Conservation (phyloP, 2,797 vertebrate species). For the Jordanella pulchra region DNA sequence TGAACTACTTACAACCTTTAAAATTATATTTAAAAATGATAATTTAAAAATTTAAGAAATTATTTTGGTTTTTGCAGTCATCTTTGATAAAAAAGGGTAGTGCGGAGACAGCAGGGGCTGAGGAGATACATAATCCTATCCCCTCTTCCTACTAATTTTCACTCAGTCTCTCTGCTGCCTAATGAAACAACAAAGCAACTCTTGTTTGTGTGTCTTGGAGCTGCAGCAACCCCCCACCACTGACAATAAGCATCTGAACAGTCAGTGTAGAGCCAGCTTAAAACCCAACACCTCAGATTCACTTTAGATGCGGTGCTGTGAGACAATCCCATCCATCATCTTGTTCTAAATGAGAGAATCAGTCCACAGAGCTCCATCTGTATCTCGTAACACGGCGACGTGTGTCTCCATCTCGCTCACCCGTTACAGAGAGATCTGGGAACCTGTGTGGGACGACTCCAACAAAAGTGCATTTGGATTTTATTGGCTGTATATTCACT, state of each 20-base stretch:
- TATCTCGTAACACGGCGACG: conserved; percentile 21
- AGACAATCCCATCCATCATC: conserved; percentile 21
- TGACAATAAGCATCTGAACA: conserved; percentile 2
- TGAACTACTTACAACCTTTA: neutral
- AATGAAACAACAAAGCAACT: conserved; percentile 57
- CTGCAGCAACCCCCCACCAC: conserved; percentile 24
- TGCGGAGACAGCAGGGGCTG: conserved; percentile 67
- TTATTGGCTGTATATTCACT: conserved; percentile 67
- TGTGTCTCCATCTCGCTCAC: conserved; percentile 28
- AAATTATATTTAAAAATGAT: conserved; percentile 43
- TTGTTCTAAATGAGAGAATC: conserved; percentile 25
- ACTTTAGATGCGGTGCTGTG: neutral
- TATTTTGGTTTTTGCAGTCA: conserved; percentile 54
- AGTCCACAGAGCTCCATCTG: conserved; percentile 23
- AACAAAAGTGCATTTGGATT: conserved; percentile 59
- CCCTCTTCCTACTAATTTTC: conserved; percentile 49
- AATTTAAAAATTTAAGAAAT: conserved; percentile 61
- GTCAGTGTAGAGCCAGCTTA: neutral
- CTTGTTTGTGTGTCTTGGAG: conserved; percentile 37
- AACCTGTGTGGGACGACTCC: conserved; percentile 62
- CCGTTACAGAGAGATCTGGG: conserved; percentile 23
- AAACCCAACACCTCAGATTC: conserved; percentile 14
- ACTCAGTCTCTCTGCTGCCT: conserved; percentile 46
- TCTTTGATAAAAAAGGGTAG: conserved; percentile 65
- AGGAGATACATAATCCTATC: conserved; percentile 63